Conservation (phyloP, 1,140 invertebrate genomes). For the Drepana arcuata region DNA sequence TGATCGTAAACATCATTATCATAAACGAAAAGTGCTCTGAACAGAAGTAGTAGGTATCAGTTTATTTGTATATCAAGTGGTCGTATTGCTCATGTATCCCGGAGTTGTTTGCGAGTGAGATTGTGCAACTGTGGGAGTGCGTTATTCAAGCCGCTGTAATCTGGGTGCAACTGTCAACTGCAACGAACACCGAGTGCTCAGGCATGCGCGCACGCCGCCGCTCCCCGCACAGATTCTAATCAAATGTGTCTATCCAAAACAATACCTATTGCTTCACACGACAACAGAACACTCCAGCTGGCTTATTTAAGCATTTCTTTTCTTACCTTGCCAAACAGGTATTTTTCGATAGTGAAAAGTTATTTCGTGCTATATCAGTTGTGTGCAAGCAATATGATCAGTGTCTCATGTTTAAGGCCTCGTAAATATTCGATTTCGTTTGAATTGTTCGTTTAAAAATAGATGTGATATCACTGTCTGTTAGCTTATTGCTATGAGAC, state of each 20-base stretch:
- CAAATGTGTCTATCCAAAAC: conserved; percentile 17
- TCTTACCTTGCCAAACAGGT: conserved; percentile 7
- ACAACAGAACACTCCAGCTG: conserved; percentile 6
- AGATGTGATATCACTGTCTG: conserved; percentile 30
- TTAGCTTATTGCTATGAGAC: conserved; percentile 12
- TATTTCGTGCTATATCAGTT: too few species aligned
- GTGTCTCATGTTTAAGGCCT: conserved; percentile 2
- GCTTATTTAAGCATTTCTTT: conserved; percentile 5
- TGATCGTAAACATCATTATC: too few species aligned
- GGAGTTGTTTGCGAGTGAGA: conserved; percentile 14
- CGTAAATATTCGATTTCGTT: conserved; percentile 2
- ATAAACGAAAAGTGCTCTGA: too few species aligned
- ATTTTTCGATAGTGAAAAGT: too few species aligned
- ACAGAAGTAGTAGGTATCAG: too few species aligned
- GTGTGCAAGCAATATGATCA: too few species aligned
- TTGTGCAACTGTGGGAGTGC: conserved; percentile 31
- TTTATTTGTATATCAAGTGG: too few species aligned
- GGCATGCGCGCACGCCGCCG: conserved; percentile 7
- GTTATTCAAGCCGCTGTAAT: conserved; percentile 35
- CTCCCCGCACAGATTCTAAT: conserved; percentile 17
- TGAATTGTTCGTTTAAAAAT: conserved; percentile 6
- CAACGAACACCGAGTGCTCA: conserved; percentile 1
- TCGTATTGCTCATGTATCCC: too few species aligned
- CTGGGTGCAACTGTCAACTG: conserved; percentile 13
- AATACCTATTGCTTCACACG: conserved; percentile 23